These are phyloP conservation scores for Steromphala cineraria DNA, from an alignment of 2,888 invertebrate genomes.

Conservation along the genomic window DNA sequence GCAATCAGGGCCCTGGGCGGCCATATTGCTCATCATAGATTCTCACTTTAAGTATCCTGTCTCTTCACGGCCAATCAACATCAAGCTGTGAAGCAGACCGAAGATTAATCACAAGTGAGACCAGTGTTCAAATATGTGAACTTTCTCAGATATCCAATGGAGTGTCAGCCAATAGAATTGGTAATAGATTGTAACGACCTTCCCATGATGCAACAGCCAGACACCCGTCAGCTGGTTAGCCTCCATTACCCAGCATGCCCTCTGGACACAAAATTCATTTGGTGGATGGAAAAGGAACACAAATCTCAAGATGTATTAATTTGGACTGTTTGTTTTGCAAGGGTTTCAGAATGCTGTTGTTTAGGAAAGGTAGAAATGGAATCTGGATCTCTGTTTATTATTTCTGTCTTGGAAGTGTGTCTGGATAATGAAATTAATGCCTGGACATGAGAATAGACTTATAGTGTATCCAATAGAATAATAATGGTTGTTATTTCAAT, in stretches of 20 bases:
- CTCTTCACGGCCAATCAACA: background rate
- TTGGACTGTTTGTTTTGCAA: background rate
- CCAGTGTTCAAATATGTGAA: background rate
- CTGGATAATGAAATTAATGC: background rate
- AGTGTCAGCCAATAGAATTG: background rate
- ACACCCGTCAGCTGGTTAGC: background rate
- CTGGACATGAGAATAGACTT: too few relatives aligned
- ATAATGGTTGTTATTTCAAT: too few relatives aligned
- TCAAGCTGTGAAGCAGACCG: background rate
- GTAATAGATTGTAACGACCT: constrained; percentile 14
- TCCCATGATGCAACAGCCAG: constrained; percentile 13
- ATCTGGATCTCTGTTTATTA: background rate
- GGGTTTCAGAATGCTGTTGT: background rate
- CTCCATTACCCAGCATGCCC: background rate
- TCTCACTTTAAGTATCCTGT: too few relatives aligned
- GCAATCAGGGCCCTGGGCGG: too few relatives aligned
- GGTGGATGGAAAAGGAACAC: background rate
- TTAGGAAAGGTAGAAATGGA: background rate
- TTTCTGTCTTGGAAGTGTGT: background rate
- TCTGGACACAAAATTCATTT: background rate
- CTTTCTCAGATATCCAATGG: background rate
- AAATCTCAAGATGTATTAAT: background rate
- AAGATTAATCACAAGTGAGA: background rate
- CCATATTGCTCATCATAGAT: too few relatives aligned
- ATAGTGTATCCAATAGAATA: too few relatives aligned